Conservation (phyloP, 1,140 invertebrate species). For the Drosophila jambulina region DNA sequence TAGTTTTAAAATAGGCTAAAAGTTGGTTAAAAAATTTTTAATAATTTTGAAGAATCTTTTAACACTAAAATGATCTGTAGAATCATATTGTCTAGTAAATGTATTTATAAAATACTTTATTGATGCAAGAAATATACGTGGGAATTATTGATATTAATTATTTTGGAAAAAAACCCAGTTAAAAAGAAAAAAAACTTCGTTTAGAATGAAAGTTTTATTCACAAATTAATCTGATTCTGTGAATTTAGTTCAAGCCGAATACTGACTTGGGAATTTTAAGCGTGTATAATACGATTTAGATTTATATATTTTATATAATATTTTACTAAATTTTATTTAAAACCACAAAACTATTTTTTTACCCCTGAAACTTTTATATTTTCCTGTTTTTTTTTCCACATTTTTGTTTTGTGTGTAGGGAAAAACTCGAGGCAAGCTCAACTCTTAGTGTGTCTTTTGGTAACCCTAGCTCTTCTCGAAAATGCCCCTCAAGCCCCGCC, state of each 20-base stretch:
- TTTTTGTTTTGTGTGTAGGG: not conserved
- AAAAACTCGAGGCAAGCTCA: slow-evolving; percentile 31
- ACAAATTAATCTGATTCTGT: not conserved
- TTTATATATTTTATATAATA: not conserved
- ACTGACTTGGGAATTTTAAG: not conserved
- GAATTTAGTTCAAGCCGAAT: not conserved
- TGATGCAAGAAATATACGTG: not conserved
- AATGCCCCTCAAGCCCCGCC: not conserved
- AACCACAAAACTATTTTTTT: too few species aligned
- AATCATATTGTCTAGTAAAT: too few species aligned
- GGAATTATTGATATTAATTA: not conserved
- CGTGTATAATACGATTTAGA: not conserved
- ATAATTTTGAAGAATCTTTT: too few species aligned
- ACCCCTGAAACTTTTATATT: too few species aligned
- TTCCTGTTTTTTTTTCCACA: too few species aligned
- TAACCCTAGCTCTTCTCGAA: not conserved
- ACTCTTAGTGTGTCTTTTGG: slow-evolving; percentile 8
- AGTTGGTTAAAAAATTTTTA: not conserved
- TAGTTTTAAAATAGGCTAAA: not conserved
- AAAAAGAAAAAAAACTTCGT: not conserved
- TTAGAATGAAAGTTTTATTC: not conserved
- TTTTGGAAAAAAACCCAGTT: not conserved
- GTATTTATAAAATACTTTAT: too few species aligned
- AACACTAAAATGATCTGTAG: too few species aligned
- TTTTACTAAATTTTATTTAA: too few species aligned